Base-by-base conservation (phyloP, 2,797 vertebrate species). In the Podarcis siculus region DNA sequence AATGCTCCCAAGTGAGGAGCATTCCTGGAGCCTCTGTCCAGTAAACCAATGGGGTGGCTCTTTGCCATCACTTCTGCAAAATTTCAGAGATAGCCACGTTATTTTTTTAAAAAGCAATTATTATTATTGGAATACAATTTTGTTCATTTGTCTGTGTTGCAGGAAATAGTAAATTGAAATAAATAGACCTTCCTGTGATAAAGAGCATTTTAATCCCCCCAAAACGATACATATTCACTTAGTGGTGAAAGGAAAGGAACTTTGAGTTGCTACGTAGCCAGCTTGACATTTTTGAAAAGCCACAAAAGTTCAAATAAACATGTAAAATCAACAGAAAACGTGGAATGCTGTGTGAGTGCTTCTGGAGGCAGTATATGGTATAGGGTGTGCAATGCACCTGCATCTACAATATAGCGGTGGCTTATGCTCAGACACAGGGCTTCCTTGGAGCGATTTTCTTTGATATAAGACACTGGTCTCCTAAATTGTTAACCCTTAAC, bases 261-360 rank as follows among this genome's bases (percentile, higher is more conserved):
- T 71, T 55, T 58, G 32, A 35, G 35, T 78, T 77, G 27, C 19
- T 49, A 19, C 45, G 2, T 23, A 82, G 30, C 80, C 86, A 83
- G 80, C n/a, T 64, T 76, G 32, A 61, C 32, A 72, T 81, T 72
- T 35, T 49, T 73, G 45, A 42, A 77, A 89, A 86, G 23, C 84
- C 61, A 77, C 64, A 58, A 82, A n/a, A 64, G 39, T 81, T 58
- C 67, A 66, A 89, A 69, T 49, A 49, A 23, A 37, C 19, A 71
- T 30, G 35, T 37, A 45, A 83, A 45, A 23, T 82, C 58, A 35
- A 85, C 73, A 80, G 79, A 79, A 71, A 0, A 23, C 32, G 72
- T 71, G 39, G 42, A 72, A 77, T 27, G 79, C 32, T 58, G n/a
- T 61, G 66, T 77, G 75, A 73, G 72, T 79, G 45, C 25, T 72